Percentiles rank a stretch among this genome's conserved stretches.
phyloP scores from a whole-genome alignment of 2,888 invertebrate species.

The Neuroscelio doddi region DNA sequence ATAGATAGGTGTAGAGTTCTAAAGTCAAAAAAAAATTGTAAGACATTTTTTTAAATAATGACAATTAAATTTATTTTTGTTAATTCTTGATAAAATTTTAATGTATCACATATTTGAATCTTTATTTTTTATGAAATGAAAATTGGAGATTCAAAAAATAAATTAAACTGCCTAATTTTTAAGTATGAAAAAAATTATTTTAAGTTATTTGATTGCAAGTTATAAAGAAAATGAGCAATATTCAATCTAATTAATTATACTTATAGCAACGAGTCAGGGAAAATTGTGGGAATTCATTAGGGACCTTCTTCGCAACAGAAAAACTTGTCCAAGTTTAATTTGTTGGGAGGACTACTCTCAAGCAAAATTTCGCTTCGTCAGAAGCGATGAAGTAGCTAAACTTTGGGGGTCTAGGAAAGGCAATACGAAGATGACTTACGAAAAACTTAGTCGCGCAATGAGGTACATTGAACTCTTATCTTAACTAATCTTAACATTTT shows the following conservation, averaged over 20 bases:
- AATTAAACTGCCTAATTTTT: too few species aligned
- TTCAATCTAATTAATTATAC: not conserved
- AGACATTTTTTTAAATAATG: too few species aligned
- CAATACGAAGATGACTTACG: conserved; percentile 93
- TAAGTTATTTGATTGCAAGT: too few species aligned
- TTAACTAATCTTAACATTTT: not conserved
- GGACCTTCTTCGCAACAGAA: conserved; percentile 83
- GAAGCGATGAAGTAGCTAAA: conserved; percentile 88
- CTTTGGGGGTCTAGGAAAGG: conserved; percentile 91
- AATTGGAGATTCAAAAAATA: too few species aligned
- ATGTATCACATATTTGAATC: too few species aligned
- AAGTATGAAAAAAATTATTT: too few species aligned
- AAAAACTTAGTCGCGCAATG: conserved; percentile 93
- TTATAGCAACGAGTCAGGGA: conserved; percentile 64
- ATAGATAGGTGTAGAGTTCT: conserved; percentile 74
- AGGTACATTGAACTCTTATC: conserved; percentile 74
- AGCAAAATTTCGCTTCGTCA: conserved; percentile 90
- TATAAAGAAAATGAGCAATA: not conserved
- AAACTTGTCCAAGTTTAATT: conserved; percentile 86
- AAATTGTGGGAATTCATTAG: conserved; percentile 89
- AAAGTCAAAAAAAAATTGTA: conserved; percentile 65
- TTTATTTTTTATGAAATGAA: too few species aligned
- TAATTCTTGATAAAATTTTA: too few species aligned
- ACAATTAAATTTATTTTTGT: too few species aligned
- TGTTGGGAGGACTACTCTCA: conserved; percentile 90